A percentile compares a stretch with the other conserved stretches of the same genome.
Evolutionary conservation across 1,140 invertebrate genomes (phyloP).

Genomic region (Bombus breviceps): DNA sequence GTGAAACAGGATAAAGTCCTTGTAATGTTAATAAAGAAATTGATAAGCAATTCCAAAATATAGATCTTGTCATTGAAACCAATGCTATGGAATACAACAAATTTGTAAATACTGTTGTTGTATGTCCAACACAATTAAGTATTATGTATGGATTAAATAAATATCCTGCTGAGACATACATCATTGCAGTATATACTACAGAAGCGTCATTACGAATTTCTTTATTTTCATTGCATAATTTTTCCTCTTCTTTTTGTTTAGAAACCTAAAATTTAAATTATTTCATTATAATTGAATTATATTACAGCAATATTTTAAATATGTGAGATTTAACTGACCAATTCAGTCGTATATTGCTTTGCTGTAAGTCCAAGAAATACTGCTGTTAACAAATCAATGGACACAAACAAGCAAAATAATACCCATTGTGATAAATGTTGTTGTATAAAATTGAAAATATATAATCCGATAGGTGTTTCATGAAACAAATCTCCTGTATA

Average conservation of each 20-base stretch:
- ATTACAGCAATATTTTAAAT: conserved; percentile 16
- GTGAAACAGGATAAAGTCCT: conserved; percentile 92
- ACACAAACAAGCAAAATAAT: conserved; percentile 87
- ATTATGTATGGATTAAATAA: conserved; percentile 97
- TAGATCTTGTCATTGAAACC: conserved; percentile 87
- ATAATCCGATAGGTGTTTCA: conserved; percentile 91
- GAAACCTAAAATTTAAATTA: conserved; percentile 62
- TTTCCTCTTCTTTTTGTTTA: conserved; percentile 63
- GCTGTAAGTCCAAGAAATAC: conserved; percentile 87
- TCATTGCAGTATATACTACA: conserved; percentile 63
- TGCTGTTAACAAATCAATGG: conserved; percentile 89
- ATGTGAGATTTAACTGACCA: conserved; percentile 81
- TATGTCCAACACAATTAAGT: conserved; percentile 94
- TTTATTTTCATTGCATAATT: conserved; percentile 35
- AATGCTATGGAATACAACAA: conserved; percentile 89
- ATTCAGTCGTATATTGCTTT: conserved; percentile 85
- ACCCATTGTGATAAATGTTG: conserved; percentile 83
- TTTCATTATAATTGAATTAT: conserved; percentile 9
- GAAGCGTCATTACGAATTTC: conserved; percentile 47
- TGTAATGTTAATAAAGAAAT: conserved; percentile 92
- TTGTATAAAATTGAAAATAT: conserved; percentile 88
- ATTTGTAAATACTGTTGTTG: conserved; percentile 96
- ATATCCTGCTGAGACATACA: conserved; percentile 91
- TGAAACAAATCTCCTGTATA: conserved; percentile 97
- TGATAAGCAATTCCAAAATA: conserved; percentile 85